phyloP scores from a whole-genome alignment of 2,888 invertebrate genomes.

The Cosmia pyralina region DNA sequence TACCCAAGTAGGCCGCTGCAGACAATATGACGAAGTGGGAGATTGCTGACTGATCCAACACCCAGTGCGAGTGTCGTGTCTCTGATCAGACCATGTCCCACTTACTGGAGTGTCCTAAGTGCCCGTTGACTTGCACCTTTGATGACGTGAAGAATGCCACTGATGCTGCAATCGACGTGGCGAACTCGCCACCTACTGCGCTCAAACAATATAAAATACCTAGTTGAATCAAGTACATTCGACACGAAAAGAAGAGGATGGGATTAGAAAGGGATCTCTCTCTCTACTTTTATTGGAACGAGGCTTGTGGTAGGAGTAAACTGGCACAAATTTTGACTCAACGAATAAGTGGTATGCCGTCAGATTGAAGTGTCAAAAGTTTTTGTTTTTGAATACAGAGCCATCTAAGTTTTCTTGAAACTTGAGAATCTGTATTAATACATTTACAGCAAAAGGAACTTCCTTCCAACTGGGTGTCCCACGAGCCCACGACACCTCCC shows the following conservation, averaged over 20 bases:
- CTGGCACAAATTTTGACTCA: no score
- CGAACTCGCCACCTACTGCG: no score
- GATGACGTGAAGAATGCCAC: neutral
- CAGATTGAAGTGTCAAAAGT: no score
- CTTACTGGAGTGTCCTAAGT: neutral
- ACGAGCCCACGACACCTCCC: no score
- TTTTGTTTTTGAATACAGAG: no score
- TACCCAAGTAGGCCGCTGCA: neutral
- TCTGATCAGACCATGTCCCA: neutral
- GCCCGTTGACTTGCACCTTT: neutral
- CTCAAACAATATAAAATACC: no score
- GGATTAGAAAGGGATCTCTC: neutral
- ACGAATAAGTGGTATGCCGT: no score
- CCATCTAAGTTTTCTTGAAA: no score
- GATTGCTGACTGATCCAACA: neutral
- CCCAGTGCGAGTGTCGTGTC: neutral
- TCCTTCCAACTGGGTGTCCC: no score
- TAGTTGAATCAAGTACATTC: neutral
- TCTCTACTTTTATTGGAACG: neutral
- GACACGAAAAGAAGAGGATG: neutral
- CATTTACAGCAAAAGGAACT: no score
- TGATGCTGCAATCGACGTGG: neutral
- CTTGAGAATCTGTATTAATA: no score
- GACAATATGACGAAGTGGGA: neutral
- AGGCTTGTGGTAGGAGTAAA: no score